Evolutionary conservation across 2,888 invertebrate species (phyloP), one percentile per base, ranked within the genome.

Genomic region (Acrobasis repandana): DNA sequence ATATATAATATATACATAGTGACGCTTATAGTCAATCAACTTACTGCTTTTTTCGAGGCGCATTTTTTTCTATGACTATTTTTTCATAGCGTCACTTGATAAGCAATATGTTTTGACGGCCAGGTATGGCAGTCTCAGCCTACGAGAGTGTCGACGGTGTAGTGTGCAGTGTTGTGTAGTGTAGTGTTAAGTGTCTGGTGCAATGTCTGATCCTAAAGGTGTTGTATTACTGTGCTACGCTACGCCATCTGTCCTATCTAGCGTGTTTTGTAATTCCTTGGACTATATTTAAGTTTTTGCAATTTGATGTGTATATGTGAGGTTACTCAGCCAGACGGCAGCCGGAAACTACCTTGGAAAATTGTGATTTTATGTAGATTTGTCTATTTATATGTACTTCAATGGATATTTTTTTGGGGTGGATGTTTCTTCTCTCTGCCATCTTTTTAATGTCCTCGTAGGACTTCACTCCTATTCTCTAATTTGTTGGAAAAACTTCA

Each of bases 121-220:
- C n/a, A n/a, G n/a, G n/a, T 33, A 50, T 28, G 14, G 8, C 28
- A 50, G 50, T 50, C 16, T 43, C 18, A 20, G 18, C 18, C 18
- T 38, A 43, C 8, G 8, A 9, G 18, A 38, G 18, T 20, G n/a
- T 18, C 38, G 18, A n/a, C 18, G 20, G 11, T 52, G 60, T 52
- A 52, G 50, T 58, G 58, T 50, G 20, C 48, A n/a, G 47, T 50
- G 20, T 50, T 51, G 15, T 43, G 43, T 38, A 9, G 38, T 38
- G 38, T 43, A 43, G 43, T 43, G 9, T 28, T 14, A 15, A 18
- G 54, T 54, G 54, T 38, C 28, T 54, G 54, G 54, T 54, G 54
- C 54, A 38, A 54, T 54, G 54, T 54, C 54, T 16, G 38, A 54
- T 16, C 38, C 54, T 9, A 54, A 43, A 54, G 54, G 54, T 54